Evolutionary conservation across 2,797 vertebrate genomes (phyloP), one percentile per base, ranked within the genome.

Genomic region (Heteromormyrus szaboi): DNA sequence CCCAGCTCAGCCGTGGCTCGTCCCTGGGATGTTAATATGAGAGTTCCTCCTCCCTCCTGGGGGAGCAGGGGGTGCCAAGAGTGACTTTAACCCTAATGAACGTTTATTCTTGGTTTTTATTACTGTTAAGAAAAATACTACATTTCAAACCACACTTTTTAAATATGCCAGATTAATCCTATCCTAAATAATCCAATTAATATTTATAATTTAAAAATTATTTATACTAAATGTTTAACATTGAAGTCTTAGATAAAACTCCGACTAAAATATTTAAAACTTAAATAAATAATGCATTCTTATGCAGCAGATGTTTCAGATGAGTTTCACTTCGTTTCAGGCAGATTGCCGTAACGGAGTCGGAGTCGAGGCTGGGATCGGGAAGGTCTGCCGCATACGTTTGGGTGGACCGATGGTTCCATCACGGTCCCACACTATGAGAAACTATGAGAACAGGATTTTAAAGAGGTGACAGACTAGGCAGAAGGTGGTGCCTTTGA

Each of bases 101-200:
- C 84, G 0, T 56, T 62, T 83, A 22, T 85, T 56, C 65, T 83
- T 88, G 85, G 81, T 9, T 37, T 48, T 50, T 76, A 86, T 19
- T 76, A 84, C n/a, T 2, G 72, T 87, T 89, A 93, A 92, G 85
- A 89, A 89, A 53, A 90, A 88, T 86, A 22, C 25, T 54, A 48
- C 65, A 88, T 88, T 37, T 76, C 84, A 91, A 89, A 37, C 41
- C 50, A 48, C 37, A 46, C 54, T 62, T 37, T 56, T 86, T 29
- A 51, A 50, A 53, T 86, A 56, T 86, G 51, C 11, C 51, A 86
- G 14, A 86, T 86, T 25, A 86, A 86, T 86, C 50, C 25, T 29
- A 85, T 48, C 41, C 83, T 85, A 85, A 41, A 41, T 86, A 44
- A 41, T 33, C 33, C 33, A 37, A 14, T 56, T 56, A 44, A 86